Evolutionary conservation across 2,113 vertebrate species (phyloP), one percentile per base, ranked within the genome.

Genomic region (Naja naja): DNA sequence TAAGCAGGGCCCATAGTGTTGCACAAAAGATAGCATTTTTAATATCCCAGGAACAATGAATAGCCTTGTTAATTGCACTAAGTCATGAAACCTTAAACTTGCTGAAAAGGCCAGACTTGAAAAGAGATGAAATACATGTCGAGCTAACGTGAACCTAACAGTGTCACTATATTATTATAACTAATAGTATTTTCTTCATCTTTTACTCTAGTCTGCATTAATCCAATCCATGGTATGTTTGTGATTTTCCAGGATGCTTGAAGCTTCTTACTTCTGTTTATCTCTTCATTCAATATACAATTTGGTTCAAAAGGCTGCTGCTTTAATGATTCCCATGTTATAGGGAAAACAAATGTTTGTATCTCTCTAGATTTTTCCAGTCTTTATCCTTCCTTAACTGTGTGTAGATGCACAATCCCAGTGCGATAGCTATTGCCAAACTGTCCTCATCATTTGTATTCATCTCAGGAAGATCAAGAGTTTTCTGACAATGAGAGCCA

Each of bases 311-410:
- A 94, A 64, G 87, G 81, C 27, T 88, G 1, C 9, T 4, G 0
- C 86, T 9, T 53, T 0, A 2, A 34, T 23, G 60, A 45, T 8
- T 93, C 91, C 91, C 93, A 43, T 69, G 0, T 0, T 11, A 0
- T 0, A 60, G 0, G 0, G 4, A 56, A 0, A 0, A 0, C 43
- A 3, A 0, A 1, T 2, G 0, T 60, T 1, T 89, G 64, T 88
- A 90, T 60, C 14, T 0, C 25, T 2, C 74, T 0, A 34, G 47
- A 88, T 14, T 74, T 58, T 54, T 58, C 90, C 91, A 0, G 0
- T 2, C 89, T 94, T 93, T 92, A 90, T 5, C 25, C 22, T 94
- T 95, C 92, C 25, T 49, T 49, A 1, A 93, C 92, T 88, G 95
- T n/a, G 91, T 1, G 0, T 22, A 0, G n/a, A 53, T 1, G 88